Conservation (phyloP, 2,888 invertebrate species). For the Prosapia bicincta region DNA sequence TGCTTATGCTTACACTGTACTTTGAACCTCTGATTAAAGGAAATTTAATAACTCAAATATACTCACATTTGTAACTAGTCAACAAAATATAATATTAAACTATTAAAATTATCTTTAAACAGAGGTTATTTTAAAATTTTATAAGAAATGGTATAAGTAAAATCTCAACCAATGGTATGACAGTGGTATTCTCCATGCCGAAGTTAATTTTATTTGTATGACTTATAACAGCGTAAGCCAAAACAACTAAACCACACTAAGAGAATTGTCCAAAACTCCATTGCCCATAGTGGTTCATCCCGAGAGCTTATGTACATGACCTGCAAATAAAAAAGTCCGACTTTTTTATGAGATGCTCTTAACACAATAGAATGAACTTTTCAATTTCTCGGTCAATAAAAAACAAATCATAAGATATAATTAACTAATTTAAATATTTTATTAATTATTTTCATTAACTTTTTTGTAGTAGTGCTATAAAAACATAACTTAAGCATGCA, state of each 20-base stretch:
- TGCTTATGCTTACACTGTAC: too few relatives aligned
- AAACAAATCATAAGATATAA: too few relatives aligned
- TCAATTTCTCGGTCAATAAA: not conserved
- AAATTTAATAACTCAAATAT: not conserved
- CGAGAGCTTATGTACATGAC: not conserved
- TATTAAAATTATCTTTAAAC: not conserved
- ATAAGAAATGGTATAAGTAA: not conserved
- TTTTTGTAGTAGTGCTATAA: too few relatives aligned
- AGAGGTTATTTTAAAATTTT: not conserved
- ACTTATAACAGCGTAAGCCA: not conserved
- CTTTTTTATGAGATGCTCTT: not conserved
- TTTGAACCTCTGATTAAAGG: not conserved
- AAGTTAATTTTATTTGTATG: not conserved
- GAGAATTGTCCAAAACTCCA: not conserved
- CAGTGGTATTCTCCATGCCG: not conserved
- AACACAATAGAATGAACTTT: not conserved
- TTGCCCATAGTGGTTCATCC: not conserved
- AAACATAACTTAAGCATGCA: too few relatives aligned
- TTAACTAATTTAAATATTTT: too few relatives aligned
- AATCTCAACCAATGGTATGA: not conserved
- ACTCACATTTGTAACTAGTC: not conserved
- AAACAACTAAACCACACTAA: not conserved
- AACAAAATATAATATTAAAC: not conserved
- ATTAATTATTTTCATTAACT: too few relatives aligned
- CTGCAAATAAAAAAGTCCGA: not conserved